A percentile compares a stretch with the other conserved stretches of the same genome.
Evolutionary conservation across 2,888 invertebrate genomes (phyloP).

Genomic region (Stenoptilia bipunctidactyla): DNA sequence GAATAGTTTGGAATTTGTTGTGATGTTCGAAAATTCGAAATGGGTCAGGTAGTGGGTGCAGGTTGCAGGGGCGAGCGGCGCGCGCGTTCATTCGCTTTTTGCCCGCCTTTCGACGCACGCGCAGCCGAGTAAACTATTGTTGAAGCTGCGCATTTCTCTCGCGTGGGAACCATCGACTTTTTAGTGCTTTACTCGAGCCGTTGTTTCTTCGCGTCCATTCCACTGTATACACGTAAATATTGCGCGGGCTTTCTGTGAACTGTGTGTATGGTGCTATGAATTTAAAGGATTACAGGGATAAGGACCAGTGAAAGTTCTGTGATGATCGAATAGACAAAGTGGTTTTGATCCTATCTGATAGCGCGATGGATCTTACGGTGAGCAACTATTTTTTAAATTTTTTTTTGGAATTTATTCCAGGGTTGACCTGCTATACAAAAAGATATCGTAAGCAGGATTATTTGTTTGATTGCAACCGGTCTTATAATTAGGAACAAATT

Average conservation of each 20-base stretch:
- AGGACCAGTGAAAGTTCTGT: slow-evolving; percentile 53
- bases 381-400: slow-evolving; percentile 25
- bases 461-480: too few relatives aligned
- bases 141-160: slow-evolving; percentile 55
- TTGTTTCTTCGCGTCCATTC: slow-evolving; percentile 35
- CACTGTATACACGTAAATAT: slow-evolving; percentile 36
- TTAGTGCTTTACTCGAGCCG: slow-evolving; percentile 47
- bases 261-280: slow-evolving; percentile 29
- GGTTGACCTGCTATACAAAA: too few relatives aligned
- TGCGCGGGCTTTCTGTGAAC: neutral
- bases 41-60: slow-evolving; percentile 50
- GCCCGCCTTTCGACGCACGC: slow-evolving; percentile 68
- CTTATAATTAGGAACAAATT: too few relatives aligned
- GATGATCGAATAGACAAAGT: slow-evolving; percentile 52
- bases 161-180: slow-evolving; percentile 55
- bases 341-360: slow-evolving; percentile 39
- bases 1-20: too few relatives aligned
- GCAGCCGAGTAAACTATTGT: slow-evolving; percentile 55
- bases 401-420: too few relatives aligned
- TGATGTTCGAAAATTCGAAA: slow-evolving; percentile 26
- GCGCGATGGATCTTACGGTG: slow-evolving; percentile 51
- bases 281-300: slow-evolving; percentile 37
- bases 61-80: slow-evolving; percentile 15
- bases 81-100: slow-evolving; percentile 63
- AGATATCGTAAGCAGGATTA: too few relatives aligned